A percentile compares a stretch with the other conserved stretches of the same genome.
phyloP scores from a whole-genome alignment of 2,888 invertebrate species.

The Notodonta dromedarius region DNA sequence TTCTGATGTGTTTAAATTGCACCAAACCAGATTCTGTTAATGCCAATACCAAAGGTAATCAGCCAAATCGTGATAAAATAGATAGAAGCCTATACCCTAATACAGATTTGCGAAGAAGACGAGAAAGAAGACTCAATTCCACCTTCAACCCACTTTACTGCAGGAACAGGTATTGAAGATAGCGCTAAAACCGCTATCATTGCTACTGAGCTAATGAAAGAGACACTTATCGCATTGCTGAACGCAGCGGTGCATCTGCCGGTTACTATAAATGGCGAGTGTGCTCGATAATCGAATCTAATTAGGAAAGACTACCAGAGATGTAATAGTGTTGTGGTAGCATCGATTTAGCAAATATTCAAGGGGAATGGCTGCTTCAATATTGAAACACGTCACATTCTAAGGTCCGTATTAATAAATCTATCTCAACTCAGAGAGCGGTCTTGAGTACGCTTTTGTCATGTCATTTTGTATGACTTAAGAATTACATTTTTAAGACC shows the following conservation, averaged over 20 bases:
- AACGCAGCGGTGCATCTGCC: constrained; percentile 37
- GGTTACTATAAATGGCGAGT: constrained; percentile 40
- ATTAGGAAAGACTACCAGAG: constrained; percentile 61
- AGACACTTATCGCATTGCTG: constrained; percentile 21
- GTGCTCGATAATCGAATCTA: constrained; percentile 47
- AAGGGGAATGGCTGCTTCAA: neutral
- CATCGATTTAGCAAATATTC: neutral
- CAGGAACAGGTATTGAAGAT: constrained; percentile 21
- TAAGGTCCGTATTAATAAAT: no score
- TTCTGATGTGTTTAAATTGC: no score
- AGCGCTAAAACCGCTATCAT: constrained; percentile 28
- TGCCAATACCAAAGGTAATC: no score
- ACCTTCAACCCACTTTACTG: constrained; percentile 2
- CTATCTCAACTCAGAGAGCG: no score
- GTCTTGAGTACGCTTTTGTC: no score
- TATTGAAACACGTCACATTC: no score
- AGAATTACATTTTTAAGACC: no score
- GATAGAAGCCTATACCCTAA: no score
- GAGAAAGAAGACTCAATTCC: neutral
- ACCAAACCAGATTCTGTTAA: no score
- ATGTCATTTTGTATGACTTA: no score
- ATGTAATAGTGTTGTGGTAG: constrained; percentile 21
- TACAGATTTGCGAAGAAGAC: no score
- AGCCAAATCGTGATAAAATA: no score
- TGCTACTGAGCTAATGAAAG: constrained; percentile 27